Base-by-base conservation (phyloP, 2,888 invertebrate genomes). In the Amiota communis region DNA sequence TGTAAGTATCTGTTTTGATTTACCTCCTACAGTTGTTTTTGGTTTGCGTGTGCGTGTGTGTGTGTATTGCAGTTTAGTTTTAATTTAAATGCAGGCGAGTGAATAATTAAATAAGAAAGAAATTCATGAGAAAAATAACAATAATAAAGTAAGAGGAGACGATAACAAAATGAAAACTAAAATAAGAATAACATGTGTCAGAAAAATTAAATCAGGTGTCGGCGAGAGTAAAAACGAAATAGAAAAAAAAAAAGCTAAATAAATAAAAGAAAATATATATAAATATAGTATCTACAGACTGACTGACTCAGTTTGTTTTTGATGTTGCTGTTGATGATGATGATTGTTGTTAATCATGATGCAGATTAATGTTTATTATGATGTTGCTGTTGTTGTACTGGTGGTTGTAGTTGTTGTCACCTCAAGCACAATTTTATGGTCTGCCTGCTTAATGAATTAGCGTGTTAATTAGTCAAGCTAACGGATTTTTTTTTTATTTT, bases 161-260 rank as follows among this genome's bases (percentile, higher is more conserved):
- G 20, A 20, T 9, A 59, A 20, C 11, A 12, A 8, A 59, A 20
- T 2, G 17, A 59, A 15, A 20, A 59, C 1, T 15, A 59, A 57
- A 13, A 10, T 15, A 57, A 13, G 9, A 57, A 59, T 11, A 59
- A 59, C 65, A 65, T 48, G 65, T 49, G 48, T 65, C 65, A 65
- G 17, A 65, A 65, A 65, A 65, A 65, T 65, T 48, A 48, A 65
- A 48, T 65, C 65, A 65, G 65, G 65, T 65, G 65, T 47, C 65
- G 49, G 23, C 59, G 59, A 59, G 3, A 17, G 61, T 61, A 51
- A 36, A 51, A 36, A 36, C n/a, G 20, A n/a, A 53, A 15, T 8
- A 53, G n/a, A 53, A 15, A 53, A 13, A 53, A 53, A 15, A 36
- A 36, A n/a, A 53, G 12, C 13, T 2, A 10, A 53, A 53, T 8